Conservation (phyloP, 2,888 invertebrate species). For the Troilus luridus region DNA sequence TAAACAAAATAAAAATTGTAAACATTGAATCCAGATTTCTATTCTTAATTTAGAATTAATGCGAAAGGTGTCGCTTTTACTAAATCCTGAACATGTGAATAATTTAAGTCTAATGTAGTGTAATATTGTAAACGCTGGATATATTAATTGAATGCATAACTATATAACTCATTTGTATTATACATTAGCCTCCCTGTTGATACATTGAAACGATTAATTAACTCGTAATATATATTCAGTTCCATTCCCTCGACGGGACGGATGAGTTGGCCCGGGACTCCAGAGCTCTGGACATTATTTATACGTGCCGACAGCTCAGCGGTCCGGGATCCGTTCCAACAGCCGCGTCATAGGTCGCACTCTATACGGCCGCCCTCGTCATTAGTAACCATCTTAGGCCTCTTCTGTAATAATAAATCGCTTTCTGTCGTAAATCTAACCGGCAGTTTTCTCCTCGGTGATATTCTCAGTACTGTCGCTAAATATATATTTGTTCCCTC, state of each 20-base stretch:
- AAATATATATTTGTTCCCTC: neutral
- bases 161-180: neutral
- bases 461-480: neutral
- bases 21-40: no score
- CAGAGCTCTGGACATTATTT: neutral
- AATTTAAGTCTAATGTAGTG: no score
- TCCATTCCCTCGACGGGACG: neutral
- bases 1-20: no score
- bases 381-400: neutral
- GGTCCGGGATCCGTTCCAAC: neutral
- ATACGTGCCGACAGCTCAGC: neutral
- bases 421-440: slow-evolving; percentile 4
- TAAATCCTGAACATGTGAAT: no score
- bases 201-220: neutral
- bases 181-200: neutral
- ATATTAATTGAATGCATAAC: neutral
- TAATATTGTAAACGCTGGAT: no score
- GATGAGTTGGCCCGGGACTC: neutral
- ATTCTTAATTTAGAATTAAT: no score
- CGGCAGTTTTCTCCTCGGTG: neutral
- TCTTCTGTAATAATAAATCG: neutral
- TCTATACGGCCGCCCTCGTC: neutral
- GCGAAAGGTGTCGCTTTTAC: no score
- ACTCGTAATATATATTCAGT: neutral
- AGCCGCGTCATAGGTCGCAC: neutral